A percentile compares a stretch with the other conserved stretches of the same genome.
phyloP scores from a whole-genome alignment of 2,113 vertebrate species.

The Megaceryle maxima region DNA sequence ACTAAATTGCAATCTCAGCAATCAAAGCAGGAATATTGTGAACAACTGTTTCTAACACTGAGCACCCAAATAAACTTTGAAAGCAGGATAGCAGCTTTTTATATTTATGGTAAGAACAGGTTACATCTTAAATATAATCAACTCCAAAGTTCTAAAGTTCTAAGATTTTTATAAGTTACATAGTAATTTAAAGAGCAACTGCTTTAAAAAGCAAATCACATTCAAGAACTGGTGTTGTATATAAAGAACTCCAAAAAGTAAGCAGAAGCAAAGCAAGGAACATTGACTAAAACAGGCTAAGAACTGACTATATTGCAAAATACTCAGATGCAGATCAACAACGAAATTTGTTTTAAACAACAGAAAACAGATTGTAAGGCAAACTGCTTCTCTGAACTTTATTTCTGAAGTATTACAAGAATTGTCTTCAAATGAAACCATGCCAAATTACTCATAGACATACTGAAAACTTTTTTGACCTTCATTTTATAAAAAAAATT shows the following conservation, averaged over 20 bases:
- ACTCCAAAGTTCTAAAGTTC: neutral
- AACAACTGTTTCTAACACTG: neutral
- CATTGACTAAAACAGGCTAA: neutral
- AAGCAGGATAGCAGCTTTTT: neutral
- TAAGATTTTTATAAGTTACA: neutral
- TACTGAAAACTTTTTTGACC: neutral
- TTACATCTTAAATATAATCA: neutral
- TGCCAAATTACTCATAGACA: neutral
- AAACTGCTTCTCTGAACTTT: neutral
- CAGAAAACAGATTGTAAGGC: neutral
- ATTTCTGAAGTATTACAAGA: neutral
- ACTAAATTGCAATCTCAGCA: neutral
- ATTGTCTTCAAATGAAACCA: neutral
- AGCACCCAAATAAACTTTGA: neutral
- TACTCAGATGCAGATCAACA: neutral
- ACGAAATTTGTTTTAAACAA: neutral
- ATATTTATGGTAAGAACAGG: neutral
- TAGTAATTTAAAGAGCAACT: neutral
- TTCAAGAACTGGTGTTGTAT: neutral
- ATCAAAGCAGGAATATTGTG: neutral
- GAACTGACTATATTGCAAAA: neutral
- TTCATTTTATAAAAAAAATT: neutral
- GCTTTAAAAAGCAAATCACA: neutral
- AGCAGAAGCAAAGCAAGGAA: neutral
- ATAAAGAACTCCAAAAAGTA: neutral